Percentiles rank a stretch among this genome's conserved stretches.
Evolutionary conservation across 2,113 vertebrate species (phyloP).

Genomic region (Cryptomyrus ogoouensis): DNA sequence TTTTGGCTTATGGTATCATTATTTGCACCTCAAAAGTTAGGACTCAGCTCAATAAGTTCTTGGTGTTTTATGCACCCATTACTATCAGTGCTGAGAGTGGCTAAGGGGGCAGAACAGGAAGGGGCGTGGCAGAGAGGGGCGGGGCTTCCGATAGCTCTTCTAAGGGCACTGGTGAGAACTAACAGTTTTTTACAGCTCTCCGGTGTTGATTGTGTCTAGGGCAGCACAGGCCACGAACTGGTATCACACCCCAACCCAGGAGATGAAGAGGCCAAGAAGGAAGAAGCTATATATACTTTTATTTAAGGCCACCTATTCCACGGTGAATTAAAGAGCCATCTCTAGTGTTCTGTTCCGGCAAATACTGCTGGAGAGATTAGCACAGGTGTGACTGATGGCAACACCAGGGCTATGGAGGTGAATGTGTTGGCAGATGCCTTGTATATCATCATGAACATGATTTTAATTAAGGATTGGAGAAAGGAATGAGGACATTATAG

Average conservation of each 20-base stretch:
- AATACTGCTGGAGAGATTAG: constrained; percentile 64
- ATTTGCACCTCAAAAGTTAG: neutral
- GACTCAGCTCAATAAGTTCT: neutral
- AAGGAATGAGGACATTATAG: neutral
- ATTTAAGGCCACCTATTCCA: constrained; percentile 54
- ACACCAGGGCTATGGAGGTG: constrained; percentile 47
- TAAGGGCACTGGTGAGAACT: constrained; percentile 50
- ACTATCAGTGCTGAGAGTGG: neutral
- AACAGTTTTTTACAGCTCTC: constrained; percentile 39
- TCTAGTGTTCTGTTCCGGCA: constrained; percentile 53
- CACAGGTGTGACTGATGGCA: constrained; percentile 52
- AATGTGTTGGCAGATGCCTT: constrained; percentile 50
- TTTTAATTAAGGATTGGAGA: constrained; percentile 27
- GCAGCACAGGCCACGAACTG: constrained; percentile 14
- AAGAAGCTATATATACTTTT: constrained; percentile 50
- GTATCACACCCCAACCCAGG: neutral
- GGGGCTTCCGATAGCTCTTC: constrained; percentile 30
- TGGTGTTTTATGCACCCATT: neutral
- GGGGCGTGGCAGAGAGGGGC: neutral
- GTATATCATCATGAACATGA: constrained; percentile 60
- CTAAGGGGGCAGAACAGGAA: neutral
- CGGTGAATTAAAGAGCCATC: constrained; percentile 68
- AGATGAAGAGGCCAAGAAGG: constrained; percentile 26
- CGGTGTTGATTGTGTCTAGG: neutral
- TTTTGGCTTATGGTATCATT: neutral